These are phyloP conservation scores for Pygmarrhopalites habei DNA, from an alignment of 1,140 invertebrate species.

Conservation along the genomic window DNA sequence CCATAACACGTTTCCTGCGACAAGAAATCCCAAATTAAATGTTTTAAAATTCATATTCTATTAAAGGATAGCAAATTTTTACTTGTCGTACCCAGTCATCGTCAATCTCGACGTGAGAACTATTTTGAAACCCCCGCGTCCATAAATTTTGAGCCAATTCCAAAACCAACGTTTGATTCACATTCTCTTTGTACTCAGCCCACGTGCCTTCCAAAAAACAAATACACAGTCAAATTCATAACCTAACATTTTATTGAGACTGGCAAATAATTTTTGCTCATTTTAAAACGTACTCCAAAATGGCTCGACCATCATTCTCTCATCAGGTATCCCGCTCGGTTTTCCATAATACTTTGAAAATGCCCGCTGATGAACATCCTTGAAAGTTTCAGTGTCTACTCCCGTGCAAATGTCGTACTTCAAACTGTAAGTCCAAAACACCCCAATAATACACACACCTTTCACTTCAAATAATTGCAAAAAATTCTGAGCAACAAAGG, in stretches of 20 bases:
- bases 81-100: constrained; percentile 51
- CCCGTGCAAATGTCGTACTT: constrained; percentile 53
- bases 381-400: constrained; percentile 45
- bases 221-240: too few relatives aligned
- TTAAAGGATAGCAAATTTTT: too few relatives aligned
- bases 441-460: too few relatives aligned
- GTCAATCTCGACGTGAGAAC: constrained; percentile 50
- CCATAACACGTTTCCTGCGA: constrained; percentile 50
- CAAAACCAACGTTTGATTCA: constrained; percentile 46
- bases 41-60: too few relatives aligned
- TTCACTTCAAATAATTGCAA: background rate
- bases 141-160: constrained; percentile 46
- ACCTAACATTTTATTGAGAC: too few relatives aligned
- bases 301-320: constrained; percentile 63
- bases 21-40: too few relatives aligned
- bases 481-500: background rate
- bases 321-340: constrained; percentile 59
- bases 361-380: constrained; percentile 55
- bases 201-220: constrained; percentile 54
- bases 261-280: too few relatives aligned
- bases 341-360: constrained; percentile 52
- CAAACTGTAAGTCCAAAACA: too few relatives aligned
- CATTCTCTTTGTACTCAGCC: constrained; percentile 47
- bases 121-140: constrained; percentile 43
- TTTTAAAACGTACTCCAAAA: too few relatives aligned